Conservation (phyloP, 2,797 vertebrate genomes). For the Emys orbicularis region DNA sequence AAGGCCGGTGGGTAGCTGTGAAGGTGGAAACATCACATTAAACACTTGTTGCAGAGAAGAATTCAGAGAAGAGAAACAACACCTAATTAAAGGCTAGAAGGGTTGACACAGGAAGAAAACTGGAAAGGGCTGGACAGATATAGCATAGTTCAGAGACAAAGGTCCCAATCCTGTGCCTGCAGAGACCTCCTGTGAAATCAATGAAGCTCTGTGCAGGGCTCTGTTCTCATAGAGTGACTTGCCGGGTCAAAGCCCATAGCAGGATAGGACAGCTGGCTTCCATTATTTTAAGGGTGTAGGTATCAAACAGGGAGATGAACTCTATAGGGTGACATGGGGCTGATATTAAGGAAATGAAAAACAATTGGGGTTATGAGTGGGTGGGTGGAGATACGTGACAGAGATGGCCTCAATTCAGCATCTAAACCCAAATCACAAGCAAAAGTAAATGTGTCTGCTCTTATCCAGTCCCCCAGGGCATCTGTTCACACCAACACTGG, state of each 20-base stretch:
- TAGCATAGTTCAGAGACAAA: background rate
- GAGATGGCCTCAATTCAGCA: background rate
- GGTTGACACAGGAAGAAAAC: background rate
- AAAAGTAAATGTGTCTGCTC: background rate
- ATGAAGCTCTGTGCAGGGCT: background rate
- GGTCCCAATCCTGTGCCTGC: background rate
- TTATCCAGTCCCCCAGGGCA: background rate
- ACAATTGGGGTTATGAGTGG: background rate
- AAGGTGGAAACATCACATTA: background rate
- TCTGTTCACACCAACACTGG: background rate
- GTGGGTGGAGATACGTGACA: background rate
- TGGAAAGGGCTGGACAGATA: background rate
- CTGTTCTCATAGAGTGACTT: background rate
- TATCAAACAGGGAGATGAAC: too few relatives aligned
- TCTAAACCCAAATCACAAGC: background rate
- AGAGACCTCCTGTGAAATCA: background rate
- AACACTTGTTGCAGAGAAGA: background rate
- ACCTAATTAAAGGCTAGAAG: background rate
- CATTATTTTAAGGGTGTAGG: too few relatives aligned
- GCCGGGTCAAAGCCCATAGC: background rate
- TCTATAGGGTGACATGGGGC: too few relatives aligned
- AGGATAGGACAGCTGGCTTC: background rate
- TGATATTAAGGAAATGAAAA: background rate
- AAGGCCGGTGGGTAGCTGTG: slow-evolving; percentile 89
- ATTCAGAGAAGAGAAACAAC: background rate